Conservation (phyloP, 2,113 vertebrate genomes). For the Mus musculus region GRCm39 chr9:46603501-46604000, state of each 20-base stretch:
- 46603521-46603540: not conserved
- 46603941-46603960: not conserved
- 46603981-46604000: not conserved
- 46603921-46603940: constrained; percentile 14
- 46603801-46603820: not conserved
- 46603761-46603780: not conserved
- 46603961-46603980: not conserved
- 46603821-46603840: not conserved
- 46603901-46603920: not conserved
- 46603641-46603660: constrained; percentile 4
- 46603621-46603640: constrained; percentile 15
- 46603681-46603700: not conserved
- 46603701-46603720: not conserved
- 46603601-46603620: not conserved
- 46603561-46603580: constrained; percentile 11
- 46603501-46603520: constrained; percentile 36
- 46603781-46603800: not conserved
- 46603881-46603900: not conserved
- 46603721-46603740: not conserved
- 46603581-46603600: constrained; percentile 23
- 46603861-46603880: not conserved
- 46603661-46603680: not conserved
- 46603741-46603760: not conserved
- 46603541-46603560: constrained; percentile 34
- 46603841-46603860: not conserved